These are phyloP conservation scores for Stichodactyla helianthus DNA, from an alignment of 64 coral and sea anemone species.

Conservation along the genomic window DNA sequence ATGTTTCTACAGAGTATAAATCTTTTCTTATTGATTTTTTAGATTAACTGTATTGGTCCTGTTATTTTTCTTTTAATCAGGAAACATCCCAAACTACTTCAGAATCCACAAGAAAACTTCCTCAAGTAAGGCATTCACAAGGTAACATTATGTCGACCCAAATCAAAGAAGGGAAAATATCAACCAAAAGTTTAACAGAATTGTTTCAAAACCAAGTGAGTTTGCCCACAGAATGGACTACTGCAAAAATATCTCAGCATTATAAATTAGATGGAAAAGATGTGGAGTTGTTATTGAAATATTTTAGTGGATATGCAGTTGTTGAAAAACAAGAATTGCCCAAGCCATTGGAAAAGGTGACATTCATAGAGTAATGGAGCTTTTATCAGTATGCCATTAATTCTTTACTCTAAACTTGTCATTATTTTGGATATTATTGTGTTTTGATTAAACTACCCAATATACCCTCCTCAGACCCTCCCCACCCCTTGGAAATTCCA, in stretches of 20 bases:
- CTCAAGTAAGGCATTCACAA: not conserved
- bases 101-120: constrained; percentile 24
- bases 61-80: not conserved
- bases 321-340: constrained; percentile 58
- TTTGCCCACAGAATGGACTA: constrained; percentile 62
- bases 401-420: not conserved
- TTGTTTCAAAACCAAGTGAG: constrained; percentile 48
- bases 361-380: constrained; percentile 30
- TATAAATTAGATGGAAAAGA: constrained; percentile 65
- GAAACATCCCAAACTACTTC: not conserved
- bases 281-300: constrained; percentile 47
- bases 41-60: not conserved
- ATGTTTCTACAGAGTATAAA: too few relatives aligned
- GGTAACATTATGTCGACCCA: not conserved
- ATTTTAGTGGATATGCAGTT: constrained; percentile 78
- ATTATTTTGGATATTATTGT: too few relatives aligned
- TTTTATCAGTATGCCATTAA: not conserved
- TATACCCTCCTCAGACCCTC: too few relatives aligned
- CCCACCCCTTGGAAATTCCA: too few relatives aligned
- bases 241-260: constrained; percentile 34
- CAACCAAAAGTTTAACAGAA: constrained; percentile 51
- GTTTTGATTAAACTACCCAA: too few relatives aligned
- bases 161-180: constrained; percentile 50
- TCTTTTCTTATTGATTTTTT: too few relatives aligned
- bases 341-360: constrained; percentile 53